Evolutionary conservation across 2,888 invertebrate genomes (phyloP).

Genomic region (Brachylomia viminalis): DNA sequence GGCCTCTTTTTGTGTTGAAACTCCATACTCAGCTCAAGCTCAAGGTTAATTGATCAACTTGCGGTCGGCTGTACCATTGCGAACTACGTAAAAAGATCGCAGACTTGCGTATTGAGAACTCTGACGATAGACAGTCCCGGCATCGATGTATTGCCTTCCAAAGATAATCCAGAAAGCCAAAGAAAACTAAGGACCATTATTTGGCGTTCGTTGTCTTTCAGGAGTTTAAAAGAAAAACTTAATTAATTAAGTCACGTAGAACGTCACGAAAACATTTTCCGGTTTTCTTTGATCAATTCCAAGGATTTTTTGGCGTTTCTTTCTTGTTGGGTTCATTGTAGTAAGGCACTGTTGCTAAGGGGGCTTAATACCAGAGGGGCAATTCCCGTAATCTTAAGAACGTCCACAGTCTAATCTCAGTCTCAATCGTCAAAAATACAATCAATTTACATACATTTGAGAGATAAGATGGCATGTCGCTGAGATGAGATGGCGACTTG

Average conservation of each 20-base stretch:
- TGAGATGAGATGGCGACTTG: too few species aligned
- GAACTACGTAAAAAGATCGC: not conserved
- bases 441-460: too few species aligned
- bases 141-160: slow-evolving; percentile 7
- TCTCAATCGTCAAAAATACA: too few species aligned
- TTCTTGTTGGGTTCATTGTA: not conserved
- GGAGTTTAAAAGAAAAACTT: not conserved
- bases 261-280: not conserved
- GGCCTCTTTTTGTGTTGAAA: not conserved
- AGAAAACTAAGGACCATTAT: not conserved
- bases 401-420: too few species aligned
- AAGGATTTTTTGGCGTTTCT: not conserved
- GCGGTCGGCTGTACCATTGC: not conserved
- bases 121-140: not conserved
- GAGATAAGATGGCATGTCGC: too few species aligned
- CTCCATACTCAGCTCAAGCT: not conserved
- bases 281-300: not conserved
- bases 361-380: not conserved
- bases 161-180: not conserved
- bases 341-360: not conserved
- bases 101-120: not conserved
- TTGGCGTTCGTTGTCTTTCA: not conserved
- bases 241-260: not conserved
- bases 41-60: not conserved
- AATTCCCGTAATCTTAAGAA: too few species aligned